Evolutionary conservation across 2,888 invertebrate species (phyloP), one percentile per base, ranked within the genome.

Genomic region (Ormyrus pomaceus): DNA sequence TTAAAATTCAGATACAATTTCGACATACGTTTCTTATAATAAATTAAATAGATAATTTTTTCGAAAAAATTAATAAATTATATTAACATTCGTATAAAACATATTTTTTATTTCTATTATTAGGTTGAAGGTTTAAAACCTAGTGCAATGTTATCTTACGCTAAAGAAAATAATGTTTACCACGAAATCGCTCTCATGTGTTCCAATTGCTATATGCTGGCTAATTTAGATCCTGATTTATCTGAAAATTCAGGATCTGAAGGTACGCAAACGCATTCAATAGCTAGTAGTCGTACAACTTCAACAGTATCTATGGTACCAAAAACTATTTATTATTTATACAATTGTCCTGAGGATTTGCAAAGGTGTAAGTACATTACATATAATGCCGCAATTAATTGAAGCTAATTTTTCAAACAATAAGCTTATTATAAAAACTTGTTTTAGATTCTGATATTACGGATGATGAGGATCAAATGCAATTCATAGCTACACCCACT

Each of bases 401-500:
- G n/a, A 51, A 71, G 19, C 1, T 13, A 19, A 13, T 50, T 34
- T 34, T 34, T 34, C 4, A 34, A 3, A 34, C 34, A 34, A 34
- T 34, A 4, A 34, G 34, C 2, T 34, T 34, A 34, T 34, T 34
- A 34, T 34, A 34, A 34, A 70, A 50, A 77, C 74, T 79, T 53
- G 46, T 72, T 81, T 69, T 72, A 87, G 86, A 85, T 81, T 87
- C 34, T 34, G 34, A 34, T 50, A 84, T 82, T n/a, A 84, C 83
- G 0, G 86, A 85, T 0, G 81, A 84, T 59, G 87, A 88, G 10
- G 84, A 84, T 82, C 84, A 82, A 69, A 83, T 86, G 13, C 84
- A 87, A 58, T 86, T 89, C 50, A 85, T 91, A 61, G 88, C 91
- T 2, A 92, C 93, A 6, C 92, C 93, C 7, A 87, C 87, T n/a